phyloP scores from a whole-genome alignment of 2,113 vertebrate species.

The Periophthalmodon schlosseri region DNA sequence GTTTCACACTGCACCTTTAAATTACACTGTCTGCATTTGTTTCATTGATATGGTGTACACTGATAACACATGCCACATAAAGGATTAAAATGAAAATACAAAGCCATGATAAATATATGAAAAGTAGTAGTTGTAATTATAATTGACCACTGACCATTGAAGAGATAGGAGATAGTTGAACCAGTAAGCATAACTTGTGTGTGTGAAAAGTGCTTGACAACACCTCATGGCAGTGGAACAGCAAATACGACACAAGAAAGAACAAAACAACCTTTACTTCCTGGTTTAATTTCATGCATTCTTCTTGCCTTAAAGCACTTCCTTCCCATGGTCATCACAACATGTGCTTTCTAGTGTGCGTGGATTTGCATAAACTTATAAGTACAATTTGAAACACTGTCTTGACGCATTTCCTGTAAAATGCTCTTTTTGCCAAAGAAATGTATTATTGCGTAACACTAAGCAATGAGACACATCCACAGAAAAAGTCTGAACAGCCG shows the following conservation, averaged over 20 bases:
- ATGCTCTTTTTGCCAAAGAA: neutral
- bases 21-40: too few species aligned
- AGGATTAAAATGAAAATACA: too few species aligned
- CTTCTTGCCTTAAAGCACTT: neutral
- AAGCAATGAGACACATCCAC: constrained; percentile 23
- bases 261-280: neutral
- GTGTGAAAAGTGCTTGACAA: neutral
- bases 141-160: too few species aligned
- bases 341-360: neutral
- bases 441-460: neutral
- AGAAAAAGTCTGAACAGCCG: constrained; percentile 14
- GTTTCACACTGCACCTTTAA: too few species aligned
- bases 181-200: neutral
- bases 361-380: neutral
- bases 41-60: too few species aligned
- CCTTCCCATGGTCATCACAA: neutral
- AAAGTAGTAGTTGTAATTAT: too few species aligned
- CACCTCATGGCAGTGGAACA: neutral
- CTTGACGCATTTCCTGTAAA: neutral
- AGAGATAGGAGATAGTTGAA: neutral
- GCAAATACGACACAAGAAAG: neutral
- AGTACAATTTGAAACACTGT: neutral
- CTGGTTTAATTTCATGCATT: neutral
- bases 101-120: too few species aligned
- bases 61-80: too few species aligned